These are phyloP conservation scores for Petrocephalus zakoni DNA, from an alignment of 2,113 vertebrate genomes.

Conservation along the genomic window DNA sequence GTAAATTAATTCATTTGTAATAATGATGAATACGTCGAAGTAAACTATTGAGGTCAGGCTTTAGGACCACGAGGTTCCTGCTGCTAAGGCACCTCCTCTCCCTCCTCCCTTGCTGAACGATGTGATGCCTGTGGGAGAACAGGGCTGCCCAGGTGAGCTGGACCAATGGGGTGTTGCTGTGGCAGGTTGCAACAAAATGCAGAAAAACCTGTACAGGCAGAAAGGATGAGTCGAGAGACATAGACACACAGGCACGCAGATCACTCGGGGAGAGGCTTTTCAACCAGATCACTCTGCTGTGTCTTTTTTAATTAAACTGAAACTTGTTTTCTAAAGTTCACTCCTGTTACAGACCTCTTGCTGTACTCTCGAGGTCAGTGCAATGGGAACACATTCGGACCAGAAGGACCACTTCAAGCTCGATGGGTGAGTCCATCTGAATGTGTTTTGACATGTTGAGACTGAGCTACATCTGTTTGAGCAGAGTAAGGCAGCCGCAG, in stretches of 20 bases:
- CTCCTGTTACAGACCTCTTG: conserved; percentile 17
- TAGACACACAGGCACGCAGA: conserved; percentile 24
- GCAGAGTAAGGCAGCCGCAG: background rate
- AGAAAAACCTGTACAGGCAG: conserved; percentile 47
- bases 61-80: conserved; percentile 31
- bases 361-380: conserved; percentile 20
- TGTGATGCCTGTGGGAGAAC: conserved; percentile 29
- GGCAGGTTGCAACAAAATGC: conserved; percentile 44
- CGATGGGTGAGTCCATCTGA: conserved; percentile 36
- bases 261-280: conserved; percentile 27
- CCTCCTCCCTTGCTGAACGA: conserved; percentile 21
- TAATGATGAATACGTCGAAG: background rate
- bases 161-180: conserved; percentile 39
- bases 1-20: background rate
- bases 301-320: background rate
- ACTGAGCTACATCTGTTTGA: background rate
- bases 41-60: background rate
- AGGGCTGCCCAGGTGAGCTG: conserved; percentile 37
- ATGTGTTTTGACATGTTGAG: background rate
- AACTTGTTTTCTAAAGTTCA: conserved; percentile 23
- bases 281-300: conserved; percentile 8
- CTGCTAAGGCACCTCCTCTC: background rate
- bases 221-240: conserved; percentile 34
- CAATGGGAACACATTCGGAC: conserved; percentile 39
- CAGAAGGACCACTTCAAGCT: conserved; percentile 28